phyloP scores from a whole-genome alignment of 2,888 invertebrate genomes.

The Capitulum mitella region DNA sequence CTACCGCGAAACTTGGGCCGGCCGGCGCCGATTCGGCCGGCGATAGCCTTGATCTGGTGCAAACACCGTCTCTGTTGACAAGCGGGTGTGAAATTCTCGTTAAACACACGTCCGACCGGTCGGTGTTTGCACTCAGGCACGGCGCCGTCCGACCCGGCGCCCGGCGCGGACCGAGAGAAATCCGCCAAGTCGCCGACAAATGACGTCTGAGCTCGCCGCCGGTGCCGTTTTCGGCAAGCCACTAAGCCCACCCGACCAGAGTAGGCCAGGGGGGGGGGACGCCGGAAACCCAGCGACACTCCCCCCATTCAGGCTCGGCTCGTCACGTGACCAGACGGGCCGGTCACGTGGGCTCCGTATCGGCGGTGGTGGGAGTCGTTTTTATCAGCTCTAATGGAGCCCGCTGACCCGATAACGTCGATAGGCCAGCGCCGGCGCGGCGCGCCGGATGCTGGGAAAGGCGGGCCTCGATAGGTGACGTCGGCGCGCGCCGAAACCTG shows the following conservation, averaged over 20 bases:
- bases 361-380: neutral
- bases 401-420: neutral
- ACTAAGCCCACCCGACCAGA: too few relatives aligned
- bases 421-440: neutral
- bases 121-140: too few relatives aligned
- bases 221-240: too few relatives aligned
- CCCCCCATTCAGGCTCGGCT: neutral
- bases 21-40: neutral
- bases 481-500: too few relatives aligned
- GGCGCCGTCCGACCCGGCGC: too few relatives aligned
- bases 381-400: neutral
- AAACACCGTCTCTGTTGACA: neutral
- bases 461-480: too few relatives aligned
- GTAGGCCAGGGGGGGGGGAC: too few relatives aligned
- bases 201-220: too few relatives aligned
- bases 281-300: neutral
- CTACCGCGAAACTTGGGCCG: neutral
- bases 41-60: neutral
- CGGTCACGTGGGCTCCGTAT: neutral
- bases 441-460: too few relatives aligned
- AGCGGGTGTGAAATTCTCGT: neutral
- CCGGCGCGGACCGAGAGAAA: too few relatives aligned
- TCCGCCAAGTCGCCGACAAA: too few relatives aligned
- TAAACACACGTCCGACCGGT: neutral
- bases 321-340: neutral